These are phyloP conservation scores for Sebastes schlegelii DNA, from an alignment of 2,113 vertebrate species.

Conservation along the genomic window DNA sequence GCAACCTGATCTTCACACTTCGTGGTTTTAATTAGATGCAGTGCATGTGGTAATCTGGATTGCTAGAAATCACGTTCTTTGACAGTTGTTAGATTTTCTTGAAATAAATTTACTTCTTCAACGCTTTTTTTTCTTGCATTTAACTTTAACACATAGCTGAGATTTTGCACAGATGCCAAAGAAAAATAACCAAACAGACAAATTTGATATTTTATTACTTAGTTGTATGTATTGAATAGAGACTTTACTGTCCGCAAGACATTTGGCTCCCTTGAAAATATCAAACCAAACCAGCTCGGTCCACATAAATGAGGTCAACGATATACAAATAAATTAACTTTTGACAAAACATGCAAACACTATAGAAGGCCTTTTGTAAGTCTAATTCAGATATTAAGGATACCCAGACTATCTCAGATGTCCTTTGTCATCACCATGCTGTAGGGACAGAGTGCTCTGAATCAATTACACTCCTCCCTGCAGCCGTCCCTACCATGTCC, in stretches of 20 bases:
- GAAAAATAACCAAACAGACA: not conserved
- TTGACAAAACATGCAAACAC: not conserved
- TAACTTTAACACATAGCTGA: not conserved
- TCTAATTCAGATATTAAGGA: conserved; percentile 28
- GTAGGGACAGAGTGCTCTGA: conserved; percentile 53
- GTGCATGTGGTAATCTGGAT: not conserved
- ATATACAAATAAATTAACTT: not conserved
- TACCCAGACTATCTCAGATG: conserved; percentile 3
- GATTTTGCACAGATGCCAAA: not conserved
- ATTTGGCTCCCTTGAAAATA: not conserved
- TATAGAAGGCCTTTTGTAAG: not conserved
- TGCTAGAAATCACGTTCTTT: not conserved
- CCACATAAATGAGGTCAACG: not conserved
- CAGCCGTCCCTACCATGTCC: conserved; percentile 52
- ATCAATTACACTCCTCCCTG: conserved; percentile 76
- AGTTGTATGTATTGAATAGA: too few relatives aligned
- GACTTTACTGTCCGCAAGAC: not conserved
- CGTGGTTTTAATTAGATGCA: not conserved
- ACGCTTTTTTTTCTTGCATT: too few relatives aligned
- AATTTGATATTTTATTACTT: not conserved
- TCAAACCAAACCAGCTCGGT: not conserved
- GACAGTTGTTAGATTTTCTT: not conserved
- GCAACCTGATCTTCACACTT: not conserved
- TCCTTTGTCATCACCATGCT: conserved; percentile 29
- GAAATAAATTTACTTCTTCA: too few relatives aligned